These are phyloP conservation scores for Thyatira batis DNA, from an alignment of 2,888 invertebrate genomes.

Conservation along the genomic window DNA sequence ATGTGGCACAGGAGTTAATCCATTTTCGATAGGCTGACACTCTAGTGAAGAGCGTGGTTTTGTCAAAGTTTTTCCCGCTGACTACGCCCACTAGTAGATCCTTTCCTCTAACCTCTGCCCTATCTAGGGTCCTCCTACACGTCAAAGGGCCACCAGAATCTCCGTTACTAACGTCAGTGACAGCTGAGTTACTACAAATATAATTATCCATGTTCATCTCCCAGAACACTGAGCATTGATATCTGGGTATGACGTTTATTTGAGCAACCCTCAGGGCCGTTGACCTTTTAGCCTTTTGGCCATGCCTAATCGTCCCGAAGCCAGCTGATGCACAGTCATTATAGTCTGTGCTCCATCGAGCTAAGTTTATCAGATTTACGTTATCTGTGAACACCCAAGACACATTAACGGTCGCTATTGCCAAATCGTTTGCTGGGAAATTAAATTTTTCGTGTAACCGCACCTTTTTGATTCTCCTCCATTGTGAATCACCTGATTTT, in stretches of 20 bases:
- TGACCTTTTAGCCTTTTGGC: not conserved
- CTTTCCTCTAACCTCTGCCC: constrained; percentile 1
- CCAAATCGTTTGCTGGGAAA: constrained; percentile 36
- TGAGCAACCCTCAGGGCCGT: constrained; percentile 1
- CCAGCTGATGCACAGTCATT: constrained; percentile 20
- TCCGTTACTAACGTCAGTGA: constrained; percentile 18
- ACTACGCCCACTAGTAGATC: constrained; percentile 22
- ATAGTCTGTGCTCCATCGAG: constrained; percentile 14
- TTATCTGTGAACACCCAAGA: constrained; percentile 12
- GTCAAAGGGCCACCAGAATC: constrained; percentile 28
- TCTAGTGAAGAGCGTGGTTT: constrained; percentile 21
- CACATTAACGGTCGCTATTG: constrained; percentile 10
- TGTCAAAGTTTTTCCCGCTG: constrained; percentile 23
- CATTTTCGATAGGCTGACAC: constrained; percentile 18
- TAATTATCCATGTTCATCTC: constrained; percentile 27
- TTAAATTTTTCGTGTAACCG: constrained; percentile 29
- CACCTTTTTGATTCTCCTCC: constrained; percentile 30
- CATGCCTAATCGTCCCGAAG: constrained; percentile 12
- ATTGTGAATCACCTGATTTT: constrained; percentile 24
- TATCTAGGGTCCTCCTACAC: constrained; percentile 15
- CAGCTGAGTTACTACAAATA: constrained; percentile 22
- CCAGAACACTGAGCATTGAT: constrained; percentile 20
- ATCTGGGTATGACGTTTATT: not conserved
- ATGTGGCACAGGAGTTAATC: constrained; percentile 10
- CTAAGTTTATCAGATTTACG: constrained; percentile 12